These are phyloP conservation scores for Araneus ventricosus DNA, from an alignment of 1,140 invertebrate species.

Conservation along the genomic window DNA sequence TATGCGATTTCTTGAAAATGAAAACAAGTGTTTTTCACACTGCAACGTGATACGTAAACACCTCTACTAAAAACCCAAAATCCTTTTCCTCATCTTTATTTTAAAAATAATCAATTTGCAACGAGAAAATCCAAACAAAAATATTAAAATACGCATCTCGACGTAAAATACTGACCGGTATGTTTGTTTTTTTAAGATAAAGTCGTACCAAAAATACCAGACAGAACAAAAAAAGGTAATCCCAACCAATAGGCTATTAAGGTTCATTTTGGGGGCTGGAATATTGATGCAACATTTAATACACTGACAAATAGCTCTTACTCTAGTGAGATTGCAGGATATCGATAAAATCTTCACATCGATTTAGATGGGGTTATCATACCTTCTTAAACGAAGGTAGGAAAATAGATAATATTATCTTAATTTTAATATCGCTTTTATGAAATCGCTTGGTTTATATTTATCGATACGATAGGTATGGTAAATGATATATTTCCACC, in stretches of 20 bases:
- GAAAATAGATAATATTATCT: constrained; percentile 46
- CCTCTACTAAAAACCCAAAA: no score
- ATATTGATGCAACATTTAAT: constrained; percentile 59
- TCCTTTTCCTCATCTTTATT: neutral
- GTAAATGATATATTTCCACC: neutral
- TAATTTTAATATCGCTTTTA: constrained; percentile 16
- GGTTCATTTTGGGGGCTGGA: neutral
- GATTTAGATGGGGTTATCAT: constrained; percentile 33
- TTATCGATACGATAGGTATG: neutral
- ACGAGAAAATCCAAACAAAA: no score
- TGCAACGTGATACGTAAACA: no score
- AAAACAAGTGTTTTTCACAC: no score
- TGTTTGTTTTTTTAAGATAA: neutral
- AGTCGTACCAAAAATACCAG: constrained; percentile 7
- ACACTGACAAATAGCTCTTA: constrained; percentile 33
- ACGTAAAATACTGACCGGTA: constrained; percentile 8
- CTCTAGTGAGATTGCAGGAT: neutral
- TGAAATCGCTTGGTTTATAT: constrained; percentile 1
- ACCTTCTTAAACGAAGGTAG: constrained; percentile 24
- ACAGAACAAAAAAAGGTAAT: constrained; percentile 43
- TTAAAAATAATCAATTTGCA: neutral
- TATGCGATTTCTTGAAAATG: no score
- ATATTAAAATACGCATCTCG: neutral
- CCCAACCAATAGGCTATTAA: constrained; percentile 22
- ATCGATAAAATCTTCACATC: constrained; percentile 55